Base-by-base conservation (phyloP, 30 jellyfish, hydroid and myxozoan genomes). In the Sanderia malayensis region DNA sequence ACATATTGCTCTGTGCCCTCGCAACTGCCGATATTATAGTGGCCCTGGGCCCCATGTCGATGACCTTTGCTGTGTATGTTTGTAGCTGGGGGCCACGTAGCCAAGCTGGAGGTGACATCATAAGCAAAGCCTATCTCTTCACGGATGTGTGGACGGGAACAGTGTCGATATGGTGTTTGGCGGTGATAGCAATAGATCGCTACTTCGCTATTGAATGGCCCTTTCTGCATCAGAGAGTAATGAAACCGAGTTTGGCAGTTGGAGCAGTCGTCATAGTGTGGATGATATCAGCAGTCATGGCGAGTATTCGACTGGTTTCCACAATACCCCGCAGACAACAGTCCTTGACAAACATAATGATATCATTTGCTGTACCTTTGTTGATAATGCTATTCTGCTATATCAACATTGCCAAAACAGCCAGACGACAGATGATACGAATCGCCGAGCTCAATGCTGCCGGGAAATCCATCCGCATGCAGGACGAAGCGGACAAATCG, bases 191-290 rank as follows among this genome's bases (percentile, higher is more conserved):
- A 4, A 62, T 89, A 31, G 97, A 89, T 58, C 77, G 97, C 13
- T 90, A 77, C 27, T 68, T 89, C 20, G 97, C 95, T 15, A 82
- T 89, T 6, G 58, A 70, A 15, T 81, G 87, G 85, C 97, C 97
- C n/a, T 89, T 81, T 37, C 17, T 70, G 20, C 97, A 89, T 58
- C 86, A 80, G 37, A 67, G 88, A 18, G 74, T 73, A 28, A 62
- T 89, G 6, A 81, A 47, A 23, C 61, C 76, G 30, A 61, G 26
- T 0, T 11, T 57, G 0, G 97, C 97, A 0, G 58, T 44, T n/a
- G 32, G 46, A 24, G 70, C 89, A 0, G 86, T 89, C 4, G 77
- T 58, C 0, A 4, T 71, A 17, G 74, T 82, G 26, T 89, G 97
- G 97, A 1, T 76, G 4, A 27, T 63, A 31, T 65, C 94, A 15